Evolutionary conservation across 2,888 invertebrate species (phyloP).

Genomic region (Limnephilus rhombicus): DNA sequence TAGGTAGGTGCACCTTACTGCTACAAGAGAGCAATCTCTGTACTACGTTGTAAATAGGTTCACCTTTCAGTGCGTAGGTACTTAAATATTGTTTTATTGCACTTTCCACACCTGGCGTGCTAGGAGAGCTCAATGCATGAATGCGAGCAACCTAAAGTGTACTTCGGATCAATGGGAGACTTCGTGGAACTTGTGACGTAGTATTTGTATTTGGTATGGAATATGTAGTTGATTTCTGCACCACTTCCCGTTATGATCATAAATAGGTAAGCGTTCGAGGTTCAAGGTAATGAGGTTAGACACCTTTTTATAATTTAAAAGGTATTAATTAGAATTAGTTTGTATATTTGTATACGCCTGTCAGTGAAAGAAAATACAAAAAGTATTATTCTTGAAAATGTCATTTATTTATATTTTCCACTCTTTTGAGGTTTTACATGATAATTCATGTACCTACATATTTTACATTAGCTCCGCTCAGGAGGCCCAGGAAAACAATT

Average conservation of each 20-base stretch:
- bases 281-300: slow-evolving; percentile 5
- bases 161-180: neutral
- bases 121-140: neutral
- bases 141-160: neutral
- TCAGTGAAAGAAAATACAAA: neutral
- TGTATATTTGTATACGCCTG: neutral
- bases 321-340: neutral
- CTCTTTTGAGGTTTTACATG: neutral
- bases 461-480: no score
- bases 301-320: neutral
- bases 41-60: neutral
- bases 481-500: no score
- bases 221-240: no score
- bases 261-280: slow-evolving; percentile 34
- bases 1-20: neutral
- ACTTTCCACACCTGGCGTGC: neutral
- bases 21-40: neutral
- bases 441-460: neutral
- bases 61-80: neutral
- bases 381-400: neutral
- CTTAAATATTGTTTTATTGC: neutral
- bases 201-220: neutral
- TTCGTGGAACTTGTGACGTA: neutral
- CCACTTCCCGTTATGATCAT: neutral
- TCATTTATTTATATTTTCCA: neutral